Evolutionary conservation across 2,888 invertebrate genomes (phyloP).

Genomic region (Caenorhabditis parvicauda): DNA sequence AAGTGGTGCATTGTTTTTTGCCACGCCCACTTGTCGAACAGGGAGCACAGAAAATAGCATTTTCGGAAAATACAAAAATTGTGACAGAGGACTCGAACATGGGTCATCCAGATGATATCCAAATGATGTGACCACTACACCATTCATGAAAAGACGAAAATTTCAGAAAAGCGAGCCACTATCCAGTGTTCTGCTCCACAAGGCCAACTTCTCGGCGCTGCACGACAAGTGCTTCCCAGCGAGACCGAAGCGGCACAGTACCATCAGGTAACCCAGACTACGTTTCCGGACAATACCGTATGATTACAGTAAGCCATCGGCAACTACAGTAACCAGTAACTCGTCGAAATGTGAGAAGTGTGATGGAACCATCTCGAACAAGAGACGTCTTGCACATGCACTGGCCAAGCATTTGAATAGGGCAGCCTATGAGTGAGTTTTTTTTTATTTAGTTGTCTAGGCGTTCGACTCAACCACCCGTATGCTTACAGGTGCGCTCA

Average conservation of each 20-base stretch:
- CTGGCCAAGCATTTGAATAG: slow-evolving; percentile 37
- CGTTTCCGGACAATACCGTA: no score
- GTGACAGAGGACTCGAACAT: no score
- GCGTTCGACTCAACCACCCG: neutral
- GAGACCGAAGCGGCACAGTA: slow-evolving; percentile 44
- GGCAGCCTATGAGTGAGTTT: slow-evolving; percentile 28
- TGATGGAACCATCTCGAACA: slow-evolving; percentile 33
- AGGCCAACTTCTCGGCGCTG: slow-evolving; percentile 38
- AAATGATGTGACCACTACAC: no score
- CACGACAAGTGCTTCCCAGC: slow-evolving; percentile 51
- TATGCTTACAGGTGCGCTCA: slow-evolving; percentile 19
- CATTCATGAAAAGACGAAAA: neutral
- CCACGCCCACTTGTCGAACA: no score
- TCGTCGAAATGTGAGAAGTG: slow-evolving; percentile 43
- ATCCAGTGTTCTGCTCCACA: slow-evolving; percentile 41
- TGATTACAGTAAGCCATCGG: no score
- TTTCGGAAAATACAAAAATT: no score
- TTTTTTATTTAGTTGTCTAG: neutral
- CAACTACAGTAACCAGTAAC: slow-evolving; percentile 33
- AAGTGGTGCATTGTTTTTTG: no score
- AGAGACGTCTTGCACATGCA: slow-evolving; percentile 41
- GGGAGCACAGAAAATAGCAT: no score
- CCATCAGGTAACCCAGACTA: no score
- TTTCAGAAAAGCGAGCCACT: slow-evolving; percentile 43
- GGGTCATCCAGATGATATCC: no score